Percentiles rank a stretch among this genome's conserved stretches.
Evolutionary conservation across 2,113 vertebrate genomes (phyloP).

Genomic region (Nicator chloris): DNA sequence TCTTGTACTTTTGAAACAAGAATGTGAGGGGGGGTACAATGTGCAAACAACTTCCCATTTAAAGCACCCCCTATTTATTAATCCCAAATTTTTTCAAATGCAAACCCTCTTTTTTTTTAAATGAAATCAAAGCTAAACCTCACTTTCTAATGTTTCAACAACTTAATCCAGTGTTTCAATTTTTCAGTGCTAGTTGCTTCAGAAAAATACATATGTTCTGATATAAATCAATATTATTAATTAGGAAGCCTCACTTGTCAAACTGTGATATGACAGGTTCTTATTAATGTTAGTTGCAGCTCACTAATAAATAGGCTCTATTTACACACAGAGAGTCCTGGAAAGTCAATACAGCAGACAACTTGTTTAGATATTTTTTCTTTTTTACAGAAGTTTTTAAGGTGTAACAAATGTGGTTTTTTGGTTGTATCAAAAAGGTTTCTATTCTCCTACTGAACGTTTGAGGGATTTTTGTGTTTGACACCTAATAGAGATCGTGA

Average conservation of each 20-base stretch:
- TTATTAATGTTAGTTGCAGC: constrained; percentile 12
- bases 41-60: neutral
- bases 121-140: constrained; percentile 35
- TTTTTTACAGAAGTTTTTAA: constrained; percentile 26
- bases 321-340: constrained; percentile 40
- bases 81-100: neutral
- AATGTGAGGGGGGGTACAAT: neutral
- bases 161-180: constrained; percentile 13
- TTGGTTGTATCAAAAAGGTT: constrained; percentile 42
- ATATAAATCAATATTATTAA: constrained; percentile 12
- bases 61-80: neutral
- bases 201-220: neutral
- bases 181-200: constrained; percentile 34
- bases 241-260: constrained; percentile 27
- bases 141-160: neutral
- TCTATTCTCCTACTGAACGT: constrained; percentile 34
- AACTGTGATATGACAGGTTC: neutral
- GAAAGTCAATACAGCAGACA: constrained; percentile 40
- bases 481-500: neutral
- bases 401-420: constrained; percentile 12
- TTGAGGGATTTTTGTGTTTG: constrained; percentile 14
- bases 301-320: constrained; percentile 50
- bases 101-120: neutral
- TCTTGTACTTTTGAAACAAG: neutral
- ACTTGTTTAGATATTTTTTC: constrained; percentile 19